Percentiles rank a stretch among this genome's conserved stretches.
Evolutionary conservation across 2,888 invertebrate genomes (phyloP).

Genomic region (Himalopsyche tibetana): DNA sequence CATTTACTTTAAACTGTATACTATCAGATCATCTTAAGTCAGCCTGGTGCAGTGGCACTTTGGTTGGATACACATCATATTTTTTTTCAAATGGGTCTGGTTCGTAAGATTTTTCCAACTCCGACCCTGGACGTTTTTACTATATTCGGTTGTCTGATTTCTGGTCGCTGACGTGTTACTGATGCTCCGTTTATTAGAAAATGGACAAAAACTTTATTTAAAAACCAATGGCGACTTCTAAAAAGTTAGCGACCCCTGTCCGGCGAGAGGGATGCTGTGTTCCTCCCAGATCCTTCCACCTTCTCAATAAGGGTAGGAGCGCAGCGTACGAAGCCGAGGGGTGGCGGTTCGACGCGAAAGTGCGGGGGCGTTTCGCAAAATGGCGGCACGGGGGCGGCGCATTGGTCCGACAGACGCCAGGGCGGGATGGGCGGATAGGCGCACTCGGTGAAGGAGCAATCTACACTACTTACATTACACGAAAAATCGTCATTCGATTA

Average conservation of each 20-base stretch:
- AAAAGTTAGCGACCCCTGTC: not conserved
- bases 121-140: too few relatives aligned
- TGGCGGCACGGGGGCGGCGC: slow-evolving; percentile 33
- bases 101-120: too few relatives aligned
- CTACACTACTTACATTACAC: slow-evolving; percentile 22
- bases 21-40: too few relatives aligned
- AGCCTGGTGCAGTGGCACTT: too few relatives aligned
- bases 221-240: too few relatives aligned
- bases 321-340: slow-evolving; percentile 11
- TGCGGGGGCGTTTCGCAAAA: slow-evolving; percentile 45
- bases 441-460: slow-evolving; percentile 31
- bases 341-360: slow-evolving; percentile 41
- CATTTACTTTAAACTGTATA: too few relatives aligned
- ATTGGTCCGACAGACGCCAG: slow-evolving; percentile 15
- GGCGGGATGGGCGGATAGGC: slow-evolving; percentile 29
- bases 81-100: too few relatives aligned
- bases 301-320: slow-evolving; percentile 40
- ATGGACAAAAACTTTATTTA: too few relatives aligned
- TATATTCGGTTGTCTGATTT: too few relatives aligned
- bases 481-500: slow-evolving; percentile 1
- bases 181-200: too few relatives aligned
- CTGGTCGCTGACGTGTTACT: too few relatives aligned
- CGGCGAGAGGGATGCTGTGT: slow-evolving; percentile 29
- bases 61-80: too few relatives aligned
- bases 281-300: slow-evolving; percentile 43